phyloP scores from a whole-genome alignment of 2,888 invertebrate genomes.

The Hermaeophaga mercurialis region DNA sequence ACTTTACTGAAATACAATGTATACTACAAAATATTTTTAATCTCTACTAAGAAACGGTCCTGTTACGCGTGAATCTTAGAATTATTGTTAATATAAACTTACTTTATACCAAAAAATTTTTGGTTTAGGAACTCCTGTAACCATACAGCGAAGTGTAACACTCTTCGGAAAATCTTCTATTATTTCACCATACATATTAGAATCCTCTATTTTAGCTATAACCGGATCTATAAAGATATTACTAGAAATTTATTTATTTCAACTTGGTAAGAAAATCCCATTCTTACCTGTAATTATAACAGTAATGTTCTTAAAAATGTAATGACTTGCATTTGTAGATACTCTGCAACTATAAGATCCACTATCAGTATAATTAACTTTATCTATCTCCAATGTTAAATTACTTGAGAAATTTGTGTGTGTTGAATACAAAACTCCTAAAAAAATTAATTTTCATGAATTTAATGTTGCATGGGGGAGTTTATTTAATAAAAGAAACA shows the following conservation, averaged over 20 bases:
- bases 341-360: conserved; percentile 43
- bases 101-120: conserved; percentile 74
- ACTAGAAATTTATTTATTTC: not conserved
- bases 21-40: too few species aligned
- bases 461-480: too few species aligned
- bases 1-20: not conserved
- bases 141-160: conserved; percentile 61
- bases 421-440: too few species aligned
- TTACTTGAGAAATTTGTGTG: conserved; percentile 39
- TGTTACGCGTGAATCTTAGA: too few species aligned
- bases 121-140: conserved; percentile 68
- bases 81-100: conserved; percentile 39
- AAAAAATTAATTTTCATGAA: too few species aligned
- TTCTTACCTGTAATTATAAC: conserved; percentile 34
- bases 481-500: too few species aligned
- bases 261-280: not conserved
- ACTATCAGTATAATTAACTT: conserved; percentile 33
- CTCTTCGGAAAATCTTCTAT: conserved; percentile 51
- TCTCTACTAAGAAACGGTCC: too few species aligned
- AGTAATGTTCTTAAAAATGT: not conserved
- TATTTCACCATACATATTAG: conserved; percentile 57
- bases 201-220: conserved; percentile 55
- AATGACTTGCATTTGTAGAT: not conserved
- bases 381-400: conserved; percentile 35
- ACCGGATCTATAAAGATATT: conserved; percentile 57